These are phyloP conservation scores for Rafetus swinhoei DNA, from an alignment of 2,113 vertebrate genomes.

Conservation along the genomic window DNA sequence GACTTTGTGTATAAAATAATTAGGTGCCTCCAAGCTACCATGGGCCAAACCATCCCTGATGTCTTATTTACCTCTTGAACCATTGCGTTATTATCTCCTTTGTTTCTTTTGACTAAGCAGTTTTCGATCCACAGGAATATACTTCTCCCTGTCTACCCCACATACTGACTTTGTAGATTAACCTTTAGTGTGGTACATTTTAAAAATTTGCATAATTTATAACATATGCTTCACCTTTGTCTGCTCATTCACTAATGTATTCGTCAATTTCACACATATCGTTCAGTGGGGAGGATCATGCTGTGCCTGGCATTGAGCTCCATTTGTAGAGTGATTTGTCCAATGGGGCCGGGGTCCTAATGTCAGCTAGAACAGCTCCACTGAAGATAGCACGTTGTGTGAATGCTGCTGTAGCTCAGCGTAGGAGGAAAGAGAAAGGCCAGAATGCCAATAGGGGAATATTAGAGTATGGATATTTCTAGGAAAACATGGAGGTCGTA, in stretches of 20 bases:
- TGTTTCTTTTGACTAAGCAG: conserved; percentile 6
- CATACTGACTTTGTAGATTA: conserved; percentile 36
- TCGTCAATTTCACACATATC: neutral
- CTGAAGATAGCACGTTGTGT: neutral
- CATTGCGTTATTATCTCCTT: neutral
- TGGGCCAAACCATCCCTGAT: neutral
- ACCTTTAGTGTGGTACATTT: conserved; percentile 9
- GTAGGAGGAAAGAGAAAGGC: neutral
- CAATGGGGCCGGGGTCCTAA: neutral
- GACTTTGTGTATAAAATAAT: neutral
- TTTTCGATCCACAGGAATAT: conserved; percentile 6
- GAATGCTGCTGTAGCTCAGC: neutral
- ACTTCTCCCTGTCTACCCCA: neutral
- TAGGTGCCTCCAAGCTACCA: conserved; percentile 34
- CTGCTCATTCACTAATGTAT: neutral
- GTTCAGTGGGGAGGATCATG: neutral
- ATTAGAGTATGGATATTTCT: neutral
- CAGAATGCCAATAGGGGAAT: neutral
- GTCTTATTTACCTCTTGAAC: conserved; percentile 7
- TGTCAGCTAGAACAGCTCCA: neutral
- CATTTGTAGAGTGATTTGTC: neutral
- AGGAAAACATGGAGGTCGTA: neutral
- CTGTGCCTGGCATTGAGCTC: accelerated
- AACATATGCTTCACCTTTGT: conserved; percentile 1
- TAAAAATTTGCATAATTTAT: conserved; percentile 53